phyloP scores from a whole-genome alignment of 2,113 vertebrate species.

The Salminus brasiliensis region DNA sequence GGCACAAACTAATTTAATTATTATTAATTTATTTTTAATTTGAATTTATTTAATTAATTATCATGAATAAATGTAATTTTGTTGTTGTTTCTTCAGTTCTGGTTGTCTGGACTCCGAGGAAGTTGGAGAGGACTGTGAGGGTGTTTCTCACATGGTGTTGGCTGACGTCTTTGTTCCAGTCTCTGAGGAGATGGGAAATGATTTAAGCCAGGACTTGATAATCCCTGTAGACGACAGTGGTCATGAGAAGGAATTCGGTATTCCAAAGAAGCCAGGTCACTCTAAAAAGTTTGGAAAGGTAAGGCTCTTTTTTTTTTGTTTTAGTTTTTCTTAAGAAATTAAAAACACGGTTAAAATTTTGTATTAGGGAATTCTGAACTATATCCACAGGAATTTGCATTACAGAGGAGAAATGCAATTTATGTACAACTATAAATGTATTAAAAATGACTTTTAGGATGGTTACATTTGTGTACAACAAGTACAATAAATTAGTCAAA shows the following conservation, averaged over 20 bases:
- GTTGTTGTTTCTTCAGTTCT: constrained; percentile 18
- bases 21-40: too few species aligned
- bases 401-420: too few species aligned
- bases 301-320: neutral
- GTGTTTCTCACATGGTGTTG: constrained; percentile 21
- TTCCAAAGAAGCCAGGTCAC: neutral
- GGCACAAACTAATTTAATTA: too few species aligned
- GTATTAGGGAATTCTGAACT: neutral
- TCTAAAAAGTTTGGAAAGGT: neutral
- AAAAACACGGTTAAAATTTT: too few species aligned
- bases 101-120: neutral
- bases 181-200: constrained; percentile 20
- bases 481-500: too few species aligned
- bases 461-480: too few species aligned
- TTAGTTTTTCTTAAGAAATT: too few species aligned
- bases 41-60: too few species aligned
- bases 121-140: neutral
- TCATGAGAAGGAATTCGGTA: neutral
- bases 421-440: too few species aligned
- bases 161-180: constrained; percentile 37
- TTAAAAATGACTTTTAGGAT: too few species aligned
- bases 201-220: neutral
- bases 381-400: too few species aligned
- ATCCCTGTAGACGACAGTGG: neutral
- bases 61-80: too few species aligned